Conservation (phyloP, 2,888 invertebrate genomes). For the Cephalotes varians region DNA sequence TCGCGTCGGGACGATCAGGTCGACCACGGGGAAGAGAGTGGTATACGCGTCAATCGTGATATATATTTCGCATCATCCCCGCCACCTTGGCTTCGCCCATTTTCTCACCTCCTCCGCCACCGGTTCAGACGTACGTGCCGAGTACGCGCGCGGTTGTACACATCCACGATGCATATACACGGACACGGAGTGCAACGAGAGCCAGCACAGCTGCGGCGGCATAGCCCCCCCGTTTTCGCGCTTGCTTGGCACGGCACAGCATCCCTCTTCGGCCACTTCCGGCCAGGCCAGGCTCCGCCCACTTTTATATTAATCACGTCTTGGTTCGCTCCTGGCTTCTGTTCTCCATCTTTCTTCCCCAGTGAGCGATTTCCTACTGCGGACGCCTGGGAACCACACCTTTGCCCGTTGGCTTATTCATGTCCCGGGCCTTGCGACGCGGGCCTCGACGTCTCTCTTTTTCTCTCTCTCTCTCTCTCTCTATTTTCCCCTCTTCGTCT, state of each 20-base stretch:
- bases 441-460: slow-evolving; percentile 53
- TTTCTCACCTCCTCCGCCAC: slow-evolving; percentile 72
- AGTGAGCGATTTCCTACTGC: slow-evolving; percentile 82
- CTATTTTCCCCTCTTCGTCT: neutral
- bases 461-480: slow-evolving; percentile 16
- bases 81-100: slow-evolving; percentile 64
- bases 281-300: slow-evolving; percentile 84
- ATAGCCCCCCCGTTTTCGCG: slow-evolving; percentile 82
- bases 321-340: slow-evolving; percentile 82
- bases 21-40: slow-evolving; percentile 52
- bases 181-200: slow-evolving; percentile 56
- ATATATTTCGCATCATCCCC: slow-evolving; percentile 69
- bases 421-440: slow-evolving; percentile 75
- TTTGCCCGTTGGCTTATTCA: slow-evolving; percentile 83
- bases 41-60: slow-evolving; percentile 71
- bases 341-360: slow-evolving; percentile 82
- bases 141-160: slow-evolving; percentile 65
- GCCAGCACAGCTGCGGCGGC: slow-evolving; percentile 71
- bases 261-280: slow-evolving; percentile 84
- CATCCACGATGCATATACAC: slow-evolving; percentile 60
- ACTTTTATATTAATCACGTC: slow-evolving; percentile 86
- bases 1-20: slow-evolving; percentile 34
- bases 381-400: slow-evolving; percentile 84
- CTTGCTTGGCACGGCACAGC: slow-evolving; percentile 82
- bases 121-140: slow-evolving; percentile 57